Evolutionary conservation across 2,797 vertebrate species (phyloP).

Genomic region (Lepilemur septentrionalis): DNA sequence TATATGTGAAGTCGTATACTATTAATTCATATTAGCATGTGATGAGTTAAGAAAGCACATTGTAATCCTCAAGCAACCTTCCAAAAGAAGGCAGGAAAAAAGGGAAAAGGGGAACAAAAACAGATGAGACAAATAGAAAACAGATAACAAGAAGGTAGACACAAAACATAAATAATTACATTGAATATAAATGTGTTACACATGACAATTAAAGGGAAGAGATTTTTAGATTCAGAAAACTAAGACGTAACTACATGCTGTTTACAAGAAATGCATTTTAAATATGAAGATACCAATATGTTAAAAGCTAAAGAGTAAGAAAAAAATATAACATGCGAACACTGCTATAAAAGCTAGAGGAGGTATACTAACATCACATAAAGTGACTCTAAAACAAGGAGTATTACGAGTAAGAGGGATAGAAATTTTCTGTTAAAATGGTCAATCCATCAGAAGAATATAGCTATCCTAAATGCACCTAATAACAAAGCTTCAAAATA

Average conservation of each 20-base stretch:
- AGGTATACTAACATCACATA: neutral
- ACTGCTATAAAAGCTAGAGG: neutral
- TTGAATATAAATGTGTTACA: neutral
- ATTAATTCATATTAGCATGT: neutral
- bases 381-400: neutral
- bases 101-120: neutral
- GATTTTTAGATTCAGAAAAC: neutral
- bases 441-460: neutral
- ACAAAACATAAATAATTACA: neutral
- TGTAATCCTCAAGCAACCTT: neutral
- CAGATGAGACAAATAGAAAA: neutral
- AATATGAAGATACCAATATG: neutral
- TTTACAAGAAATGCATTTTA: neutral
- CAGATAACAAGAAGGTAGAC: neutral
- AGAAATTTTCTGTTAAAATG: neutral
- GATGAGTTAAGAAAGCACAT: neutral
- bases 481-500: conserved; percentile 3
- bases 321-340: neutral
- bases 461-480: neutral
- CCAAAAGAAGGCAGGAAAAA: neutral
- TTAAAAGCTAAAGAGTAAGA: neutral
- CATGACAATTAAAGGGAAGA: neutral
- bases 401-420: neutral
- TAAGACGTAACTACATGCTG: neutral
- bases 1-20: neutral